These are phyloP conservation scores for Acyrthosiphon pisum DNA, from an alignment of 1,140 invertebrate species.

Conservation along the genomic window DNA sequence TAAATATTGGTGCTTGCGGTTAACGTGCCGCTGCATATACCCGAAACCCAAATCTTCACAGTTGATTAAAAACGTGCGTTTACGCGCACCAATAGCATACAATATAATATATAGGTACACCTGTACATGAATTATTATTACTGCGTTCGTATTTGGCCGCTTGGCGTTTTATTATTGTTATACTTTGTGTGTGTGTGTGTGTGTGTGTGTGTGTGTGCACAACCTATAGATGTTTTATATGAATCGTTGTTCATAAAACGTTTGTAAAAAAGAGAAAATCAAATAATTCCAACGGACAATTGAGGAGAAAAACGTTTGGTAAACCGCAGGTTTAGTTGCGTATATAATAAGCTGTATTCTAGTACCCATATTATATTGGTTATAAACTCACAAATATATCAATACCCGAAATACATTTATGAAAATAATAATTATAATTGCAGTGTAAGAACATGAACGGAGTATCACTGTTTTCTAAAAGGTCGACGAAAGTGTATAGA, in stretches of 20 bases:
- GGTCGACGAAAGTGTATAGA: background rate
- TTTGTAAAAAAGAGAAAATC: slow-evolving; percentile 6
- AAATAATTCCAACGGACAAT: background rate
- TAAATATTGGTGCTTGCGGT: slow-evolving; percentile 12
- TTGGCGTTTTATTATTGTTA: slow-evolving; percentile 22
- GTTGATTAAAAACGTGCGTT: slow-evolving; percentile 33
- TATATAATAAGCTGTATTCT: background rate
- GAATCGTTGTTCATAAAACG: slow-evolving; percentile 4
- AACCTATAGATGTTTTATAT: background rate
- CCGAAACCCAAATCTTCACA: background rate
- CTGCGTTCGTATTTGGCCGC: background rate
- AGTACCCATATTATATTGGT: background rate
- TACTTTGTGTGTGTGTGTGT: background rate
- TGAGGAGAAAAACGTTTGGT: slow-evolving; percentile 24
- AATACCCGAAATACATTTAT: background rate
- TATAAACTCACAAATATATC: background rate
- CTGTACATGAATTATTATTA: background rate
- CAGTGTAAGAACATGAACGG: background rate
- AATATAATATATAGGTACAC: background rate
- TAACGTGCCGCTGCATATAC: background rate
- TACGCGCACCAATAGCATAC: background rate
- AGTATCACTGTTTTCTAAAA: background rate
- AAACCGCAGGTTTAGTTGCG: background rate
- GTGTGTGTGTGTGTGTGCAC: background rate
- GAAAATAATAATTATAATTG: background rate